Percentiles rank a stretch among this genome's conserved stretches.
These are phyloP conservation scores for Macquaria australasica DNA, from an alignment of 2,113 vertebrate species.

Conservation along the genomic window DNA sequence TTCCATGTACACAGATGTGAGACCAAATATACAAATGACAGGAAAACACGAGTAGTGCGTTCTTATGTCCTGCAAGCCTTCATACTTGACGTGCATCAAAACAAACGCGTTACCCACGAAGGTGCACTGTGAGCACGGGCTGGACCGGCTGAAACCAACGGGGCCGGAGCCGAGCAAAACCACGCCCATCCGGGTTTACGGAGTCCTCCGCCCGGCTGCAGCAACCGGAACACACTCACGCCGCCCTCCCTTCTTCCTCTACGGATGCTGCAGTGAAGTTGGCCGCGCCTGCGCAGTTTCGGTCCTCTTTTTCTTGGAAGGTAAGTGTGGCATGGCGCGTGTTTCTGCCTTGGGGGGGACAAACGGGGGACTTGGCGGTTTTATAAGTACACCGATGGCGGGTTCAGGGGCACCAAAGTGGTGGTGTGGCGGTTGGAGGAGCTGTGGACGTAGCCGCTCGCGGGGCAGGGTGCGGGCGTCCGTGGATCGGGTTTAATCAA, in stretches of 20 bases:
- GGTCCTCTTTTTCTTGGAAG: conserved; percentile 88
- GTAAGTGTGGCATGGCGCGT: conserved; percentile 88
- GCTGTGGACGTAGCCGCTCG: not conserved
- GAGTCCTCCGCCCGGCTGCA: not conserved
- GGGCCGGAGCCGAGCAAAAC: too few relatives aligned
- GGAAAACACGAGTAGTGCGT: too few relatives aligned
- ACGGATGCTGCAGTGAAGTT: conserved; percentile 88
- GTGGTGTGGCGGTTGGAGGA: too few relatives aligned
- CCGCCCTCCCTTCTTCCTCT: conserved; percentile 64
- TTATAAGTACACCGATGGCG: not conserved
- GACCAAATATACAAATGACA: too few relatives aligned
- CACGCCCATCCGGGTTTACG: too few relatives aligned
- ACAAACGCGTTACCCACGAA: too few relatives aligned
- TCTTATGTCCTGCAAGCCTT: too few relatives aligned
- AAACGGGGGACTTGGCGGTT: conserved; percentile 40
- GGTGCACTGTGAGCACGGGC: too few relatives aligned
- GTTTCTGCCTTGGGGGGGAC: conserved; percentile 76
- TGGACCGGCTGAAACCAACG: too few relatives aligned
- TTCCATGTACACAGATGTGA: too few relatives aligned
- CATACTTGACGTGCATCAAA: too few relatives aligned
- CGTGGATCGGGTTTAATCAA: conserved; percentile 60
- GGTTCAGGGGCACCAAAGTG: not conserved
- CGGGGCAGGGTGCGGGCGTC: conserved; percentile 59
- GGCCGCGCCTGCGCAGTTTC: conserved; percentile 85
- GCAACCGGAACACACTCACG: conserved; percentile 67